These are phyloP conservation scores for Ryuthela nishihirai DNA, from an alignment of 2,888 invertebrate genomes.

Conservation along the genomic window DNA sequence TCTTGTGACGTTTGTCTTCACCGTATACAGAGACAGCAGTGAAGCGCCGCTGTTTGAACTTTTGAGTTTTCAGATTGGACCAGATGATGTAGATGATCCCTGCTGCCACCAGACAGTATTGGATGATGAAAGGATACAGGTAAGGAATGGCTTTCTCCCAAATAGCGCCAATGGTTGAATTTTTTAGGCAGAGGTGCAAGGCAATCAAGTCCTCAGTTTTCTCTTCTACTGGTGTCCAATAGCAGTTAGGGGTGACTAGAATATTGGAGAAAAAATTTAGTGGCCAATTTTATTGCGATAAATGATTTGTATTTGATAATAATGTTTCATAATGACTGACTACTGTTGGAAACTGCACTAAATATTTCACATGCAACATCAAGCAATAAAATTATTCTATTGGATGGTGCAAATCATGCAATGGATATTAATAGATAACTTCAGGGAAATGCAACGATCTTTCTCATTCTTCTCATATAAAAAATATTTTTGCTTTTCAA, in stretches of 20 bases:
- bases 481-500: too few relatives aligned
- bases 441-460: too few relatives aligned
- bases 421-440: too few relatives aligned
- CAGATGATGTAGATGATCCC: constrained; percentile 59
- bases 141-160: constrained; percentile 59
- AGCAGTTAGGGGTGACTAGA: constrained; percentile 19
- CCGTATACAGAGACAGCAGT: constrained; percentile 22
- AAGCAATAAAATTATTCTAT: too few relatives aligned
- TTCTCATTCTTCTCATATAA: too few relatives aligned
- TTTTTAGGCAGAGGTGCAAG: constrained; percentile 56
- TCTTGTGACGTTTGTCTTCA: constrained; percentile 2
- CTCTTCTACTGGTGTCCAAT: constrained; percentile 2
- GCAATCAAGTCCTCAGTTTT: constrained; percentile 50
- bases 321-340: too few relatives aligned
- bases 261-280: too few relatives aligned
- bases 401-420: too few relatives aligned
- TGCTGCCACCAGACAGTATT: constrained; percentile 57
- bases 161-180: constrained; percentile 57
- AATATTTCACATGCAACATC: too few relatives aligned
- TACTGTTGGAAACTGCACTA: too few relatives aligned
- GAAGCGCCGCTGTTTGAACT: constrained; percentile 16
- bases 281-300: too few relatives aligned
- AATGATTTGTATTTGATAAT: too few relatives aligned
- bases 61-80: constrained; percentile 47
- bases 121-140: constrained; percentile 58